Conservation (phyloP, 2,888 invertebrate genomes). For the Venustoraphidia nigricollis region DNA sequence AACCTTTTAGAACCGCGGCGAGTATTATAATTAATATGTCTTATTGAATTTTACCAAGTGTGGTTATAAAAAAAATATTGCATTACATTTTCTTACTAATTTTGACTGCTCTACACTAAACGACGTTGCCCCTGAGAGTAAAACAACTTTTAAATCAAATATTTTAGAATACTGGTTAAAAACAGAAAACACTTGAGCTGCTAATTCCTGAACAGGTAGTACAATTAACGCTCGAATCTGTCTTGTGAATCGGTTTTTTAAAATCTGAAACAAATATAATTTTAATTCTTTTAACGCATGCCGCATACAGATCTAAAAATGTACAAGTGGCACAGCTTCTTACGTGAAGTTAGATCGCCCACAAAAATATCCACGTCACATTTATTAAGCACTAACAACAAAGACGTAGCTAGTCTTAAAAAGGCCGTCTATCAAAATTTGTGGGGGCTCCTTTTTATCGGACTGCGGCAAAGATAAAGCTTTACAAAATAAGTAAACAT, state of each 20-base stretch:
- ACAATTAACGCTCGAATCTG: conserved; percentile 75
- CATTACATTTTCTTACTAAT: conserved; percentile 36
- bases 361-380: too few relatives aligned
- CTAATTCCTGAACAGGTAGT: conserved; percentile 84
- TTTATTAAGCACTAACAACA: too few relatives aligned
- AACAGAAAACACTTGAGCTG: conserved; percentile 74
- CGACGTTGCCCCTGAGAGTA: conserved; percentile 51
- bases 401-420: too few relatives aligned
- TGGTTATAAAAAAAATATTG: conserved; percentile 4
- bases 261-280: conserved; percentile 26
- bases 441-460: too few relatives aligned
- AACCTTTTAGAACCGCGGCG: too few relatives aligned
- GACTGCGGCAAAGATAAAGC: too few relatives aligned
- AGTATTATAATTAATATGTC: too few relatives aligned
- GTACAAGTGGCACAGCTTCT: not conserved
- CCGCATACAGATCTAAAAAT: not conserved
- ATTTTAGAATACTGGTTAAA: conserved; percentile 53
- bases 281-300: too few relatives aligned
- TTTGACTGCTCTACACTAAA: conserved; percentile 51
- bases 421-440: too few relatives aligned
- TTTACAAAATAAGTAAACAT: too few relatives aligned
- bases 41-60: too few relatives aligned
- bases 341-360: conserved; percentile 12
- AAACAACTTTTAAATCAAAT: conserved; percentile 52
- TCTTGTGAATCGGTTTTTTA: conserved; percentile 44